Evolutionary conservation across 53 echinoderm and acorn worm species (phyloP).

Genomic region (Temnopleurus reevesii): DNA sequence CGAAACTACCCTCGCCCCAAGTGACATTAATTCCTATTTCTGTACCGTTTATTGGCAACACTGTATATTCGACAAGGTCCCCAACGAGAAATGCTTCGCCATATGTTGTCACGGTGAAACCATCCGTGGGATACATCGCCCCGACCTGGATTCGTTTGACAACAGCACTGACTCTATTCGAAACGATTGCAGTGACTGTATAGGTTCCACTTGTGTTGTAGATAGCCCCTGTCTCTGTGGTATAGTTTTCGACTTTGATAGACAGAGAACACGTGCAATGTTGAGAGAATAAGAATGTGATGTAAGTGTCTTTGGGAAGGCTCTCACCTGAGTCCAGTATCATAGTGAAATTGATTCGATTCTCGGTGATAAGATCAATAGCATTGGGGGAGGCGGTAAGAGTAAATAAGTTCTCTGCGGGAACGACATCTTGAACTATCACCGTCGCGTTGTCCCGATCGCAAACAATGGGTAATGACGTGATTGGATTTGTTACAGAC

Average conservation of each 20-base stretch:
- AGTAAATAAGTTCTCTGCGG: slow-evolving; percentile 46
- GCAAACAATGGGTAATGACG: neutral
- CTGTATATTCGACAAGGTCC: neutral
- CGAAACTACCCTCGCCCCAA: slow-evolving; percentile 12
- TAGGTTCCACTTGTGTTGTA: slow-evolving; percentile 21
- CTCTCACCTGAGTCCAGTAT: neutral
- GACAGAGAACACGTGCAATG: slow-evolving; percentile 30
- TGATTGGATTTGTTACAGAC: neutral
- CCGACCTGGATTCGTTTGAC: slow-evolving; percentile 5
- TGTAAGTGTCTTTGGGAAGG: slow-evolving; percentile 7
- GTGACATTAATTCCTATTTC: slow-evolving; percentile 49
- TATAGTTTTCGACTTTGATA: neutral
- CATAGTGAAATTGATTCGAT: slow-evolving; percentile 25
- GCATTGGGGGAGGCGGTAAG: slow-evolving; percentile 28
- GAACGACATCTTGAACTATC: slow-evolving; percentile 60
- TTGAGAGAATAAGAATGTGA: slow-evolving; percentile 33
- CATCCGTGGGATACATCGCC: neutral
- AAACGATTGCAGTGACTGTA: slow-evolving; percentile 28
- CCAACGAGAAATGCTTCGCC: neutral
- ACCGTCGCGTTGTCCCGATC: neutral
- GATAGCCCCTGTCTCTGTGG: neutral
- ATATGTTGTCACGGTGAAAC: neutral
- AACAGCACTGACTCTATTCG: slow-evolving; percentile 39
- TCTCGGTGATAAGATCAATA: neutral
- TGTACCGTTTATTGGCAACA: neutral